A percentile compares a stretch with the other conserved stretches of the same genome.
These are phyloP conservation scores for Dermochelys coriacea DNA, from an alignment of 2,797 vertebrate genomes.

Conservation along the genomic window DNA sequence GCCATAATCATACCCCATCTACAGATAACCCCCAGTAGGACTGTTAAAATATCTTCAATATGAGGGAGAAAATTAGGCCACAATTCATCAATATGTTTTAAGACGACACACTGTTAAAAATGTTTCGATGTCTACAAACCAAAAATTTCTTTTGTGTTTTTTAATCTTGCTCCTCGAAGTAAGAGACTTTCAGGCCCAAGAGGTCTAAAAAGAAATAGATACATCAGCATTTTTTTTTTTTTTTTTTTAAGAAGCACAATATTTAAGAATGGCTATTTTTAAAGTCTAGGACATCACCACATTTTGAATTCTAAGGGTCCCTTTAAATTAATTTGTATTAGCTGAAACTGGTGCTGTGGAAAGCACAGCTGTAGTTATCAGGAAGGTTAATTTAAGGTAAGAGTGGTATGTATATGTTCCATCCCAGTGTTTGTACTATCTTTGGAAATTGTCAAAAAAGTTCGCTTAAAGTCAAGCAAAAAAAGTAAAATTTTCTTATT, in stretches of 20 bases:
- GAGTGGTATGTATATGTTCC: fast-evolving
- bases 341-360: neutral
- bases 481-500: neutral
- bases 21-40: constrained; percentile 32
- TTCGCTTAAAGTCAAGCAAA: neutral
- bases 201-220: constrained; percentile 84
- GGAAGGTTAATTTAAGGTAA: neutral
- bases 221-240: neutral
- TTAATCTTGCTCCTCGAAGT: constrained; percentile 96
- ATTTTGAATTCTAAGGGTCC: neutral
- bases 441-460: neutral
- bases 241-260: neutral
- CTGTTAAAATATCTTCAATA: constrained; percentile 27
- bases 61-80: constrained; percentile 30
- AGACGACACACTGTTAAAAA: constrained; percentile 44
- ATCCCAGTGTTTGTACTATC: neutral
- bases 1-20: constrained; percentile 27
- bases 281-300: neutral
- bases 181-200: constrained; percentile 96
- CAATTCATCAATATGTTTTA: constrained; percentile 35
- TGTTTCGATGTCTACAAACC: constrained; percentile 85
- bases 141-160: constrained; percentile 99
- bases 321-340: neutral
- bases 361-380: neutral
- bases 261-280: neutral